Conservation (phyloP, 2,113 vertebrate species). For the Numenius arquata region DNA sequence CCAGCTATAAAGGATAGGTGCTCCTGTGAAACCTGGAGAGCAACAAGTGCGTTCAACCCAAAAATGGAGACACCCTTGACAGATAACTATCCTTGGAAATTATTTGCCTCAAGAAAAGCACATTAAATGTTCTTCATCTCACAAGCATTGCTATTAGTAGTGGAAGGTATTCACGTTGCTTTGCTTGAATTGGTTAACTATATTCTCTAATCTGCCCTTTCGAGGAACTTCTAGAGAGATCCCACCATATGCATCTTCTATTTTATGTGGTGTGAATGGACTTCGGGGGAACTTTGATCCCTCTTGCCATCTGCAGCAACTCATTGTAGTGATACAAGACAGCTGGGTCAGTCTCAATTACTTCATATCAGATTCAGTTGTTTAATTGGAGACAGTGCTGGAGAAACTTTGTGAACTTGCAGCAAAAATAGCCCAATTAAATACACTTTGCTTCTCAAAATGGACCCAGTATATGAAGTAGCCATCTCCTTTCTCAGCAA, state of each 20-base stretch:
- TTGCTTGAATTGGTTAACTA: background rate
- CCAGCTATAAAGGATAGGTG: background rate
- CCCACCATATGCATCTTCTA: background rate
- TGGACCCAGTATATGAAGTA: background rate
- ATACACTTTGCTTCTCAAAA: constrained; percentile 21
- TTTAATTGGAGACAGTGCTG: background rate
- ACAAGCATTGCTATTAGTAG: background rate
- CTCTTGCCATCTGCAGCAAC: background rate
- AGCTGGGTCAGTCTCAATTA: constrained; percentile 7
- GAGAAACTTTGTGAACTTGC: constrained; percentile 24
- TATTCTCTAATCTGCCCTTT: background rate
- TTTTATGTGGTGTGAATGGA: background rate
- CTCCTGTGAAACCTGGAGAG: background rate
- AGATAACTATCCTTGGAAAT: background rate
- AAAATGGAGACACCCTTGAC: background rate
- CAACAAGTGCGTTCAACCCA: background rate
- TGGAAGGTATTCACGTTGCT: background rate
- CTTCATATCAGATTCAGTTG: background rate
- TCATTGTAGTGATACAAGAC: background rate
- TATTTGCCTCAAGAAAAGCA: background rate
- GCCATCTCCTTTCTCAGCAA: constrained; percentile 22
- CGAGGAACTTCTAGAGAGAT: background rate
- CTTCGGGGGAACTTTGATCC: background rate
- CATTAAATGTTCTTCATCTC: background rate
- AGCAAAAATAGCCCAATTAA: constrained; percentile 53